Percentiles rank a stretch among this genome's conserved stretches.
These are phyloP conservation scores for Hedya salicella DNA, from an alignment of 2,888 invertebrate species.

Conservation along the genomic window DNA sequence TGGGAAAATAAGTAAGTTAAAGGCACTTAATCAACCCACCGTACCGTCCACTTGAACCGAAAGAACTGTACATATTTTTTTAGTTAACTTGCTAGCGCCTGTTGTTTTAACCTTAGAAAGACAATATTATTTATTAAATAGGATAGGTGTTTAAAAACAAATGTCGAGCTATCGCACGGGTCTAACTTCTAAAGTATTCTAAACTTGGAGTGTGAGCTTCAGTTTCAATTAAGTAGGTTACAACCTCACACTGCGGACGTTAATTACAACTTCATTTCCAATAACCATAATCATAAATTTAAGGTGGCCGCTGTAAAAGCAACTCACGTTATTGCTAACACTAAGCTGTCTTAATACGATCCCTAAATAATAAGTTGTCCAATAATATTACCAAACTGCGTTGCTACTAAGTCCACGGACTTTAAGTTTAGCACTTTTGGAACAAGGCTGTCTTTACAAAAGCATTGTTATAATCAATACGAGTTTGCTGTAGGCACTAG, in stretches of 20 bases:
- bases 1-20: no score
- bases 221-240: neutral
- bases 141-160: no score
- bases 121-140: no score
- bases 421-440: neutral
- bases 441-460: neutral
- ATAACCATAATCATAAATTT: conserved; percentile 20
- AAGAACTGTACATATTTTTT: no score
- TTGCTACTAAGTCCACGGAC: neutral
- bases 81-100: no score
- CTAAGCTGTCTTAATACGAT: conserved; percentile 9
- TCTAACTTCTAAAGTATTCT: no score
- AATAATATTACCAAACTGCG: neutral
- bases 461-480: neutral
- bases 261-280: conserved; percentile 6
- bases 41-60: no score
- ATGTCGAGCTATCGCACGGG: no score
- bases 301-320: conserved; percentile 7
- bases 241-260: neutral
- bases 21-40: no score
- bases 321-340: conserved; percentile 6
- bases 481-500: neutral
- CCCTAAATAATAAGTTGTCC: conserved; percentile 12
- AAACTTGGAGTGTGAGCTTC: neutral
- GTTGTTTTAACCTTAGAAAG: no score